Conservation (phyloP, 2,888 invertebrate species). For the Rotaria magnacalcarata region DNA sequence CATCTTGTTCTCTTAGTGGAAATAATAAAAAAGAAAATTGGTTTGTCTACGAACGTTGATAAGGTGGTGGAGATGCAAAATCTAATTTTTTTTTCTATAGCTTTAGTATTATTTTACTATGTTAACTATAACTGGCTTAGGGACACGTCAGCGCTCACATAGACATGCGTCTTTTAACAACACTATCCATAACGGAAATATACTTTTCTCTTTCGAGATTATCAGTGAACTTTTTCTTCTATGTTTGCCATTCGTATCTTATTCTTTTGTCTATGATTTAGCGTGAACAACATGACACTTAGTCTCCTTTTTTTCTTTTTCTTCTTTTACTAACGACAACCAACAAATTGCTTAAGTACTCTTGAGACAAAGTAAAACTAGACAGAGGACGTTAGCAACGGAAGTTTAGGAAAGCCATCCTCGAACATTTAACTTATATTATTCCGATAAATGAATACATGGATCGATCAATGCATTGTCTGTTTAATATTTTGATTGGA, state of each 20-base stretch:
- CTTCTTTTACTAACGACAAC: background rate
- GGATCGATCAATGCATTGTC: background rate
- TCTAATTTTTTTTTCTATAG: background rate
- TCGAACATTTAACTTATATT: background rate
- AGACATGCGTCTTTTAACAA: background rate
- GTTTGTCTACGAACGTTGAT: background rate
- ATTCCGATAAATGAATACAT: background rate
- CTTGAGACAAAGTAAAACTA: background rate
- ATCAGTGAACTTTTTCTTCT: background rate
- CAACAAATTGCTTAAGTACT: background rate
- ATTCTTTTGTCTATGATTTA: background rate
- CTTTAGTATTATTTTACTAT: no score
- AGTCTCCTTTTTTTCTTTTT: background rate
- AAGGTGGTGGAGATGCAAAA: background rate
- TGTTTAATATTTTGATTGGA: background rate
- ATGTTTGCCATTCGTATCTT: background rate
- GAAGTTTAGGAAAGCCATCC: background rate
- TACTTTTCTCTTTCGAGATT: background rate
- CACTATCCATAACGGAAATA: background rate
- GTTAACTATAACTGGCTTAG: no score
- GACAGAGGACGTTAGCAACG: background rate
- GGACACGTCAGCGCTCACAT: no score
- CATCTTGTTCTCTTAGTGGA: background rate
- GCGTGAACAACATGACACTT: slow-evolving; percentile 9
- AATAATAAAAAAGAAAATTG: background rate